phyloP scores from a whole-genome alignment of 2,113 vertebrate species.

The Chlorodrepanis virens region DNA sequence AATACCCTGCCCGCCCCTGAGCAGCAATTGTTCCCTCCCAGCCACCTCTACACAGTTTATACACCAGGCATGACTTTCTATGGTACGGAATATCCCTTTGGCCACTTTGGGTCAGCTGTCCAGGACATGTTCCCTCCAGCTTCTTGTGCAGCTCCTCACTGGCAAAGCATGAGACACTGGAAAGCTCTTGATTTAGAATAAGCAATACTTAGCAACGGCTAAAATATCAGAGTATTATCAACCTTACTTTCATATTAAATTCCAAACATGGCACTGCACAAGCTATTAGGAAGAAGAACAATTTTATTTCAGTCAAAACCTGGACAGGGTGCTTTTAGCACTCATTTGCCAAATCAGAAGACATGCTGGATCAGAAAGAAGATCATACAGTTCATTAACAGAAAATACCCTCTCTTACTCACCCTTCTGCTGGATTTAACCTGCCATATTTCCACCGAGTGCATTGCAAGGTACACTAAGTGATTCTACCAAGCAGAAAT shows the following conservation, averaged over 20 bases:
- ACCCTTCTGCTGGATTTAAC: not conserved
- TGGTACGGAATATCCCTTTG: fast-evolving
- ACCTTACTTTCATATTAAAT: not conserved
- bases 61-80: not conserved
- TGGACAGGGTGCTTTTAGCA: not conserved
- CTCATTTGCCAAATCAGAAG: not conserved
- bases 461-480: not conserved
- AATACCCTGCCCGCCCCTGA: not conserved
- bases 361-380: not conserved
- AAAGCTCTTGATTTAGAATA: not conserved
- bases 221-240: not conserved
- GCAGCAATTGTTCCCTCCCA: not conserved
- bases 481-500: not conserved
- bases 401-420: not conserved
- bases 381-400: not conserved
- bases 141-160: not conserved
- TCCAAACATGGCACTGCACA: not conserved
- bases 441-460: not conserved
- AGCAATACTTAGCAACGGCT: not conserved
- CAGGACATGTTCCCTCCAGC: not conserved
- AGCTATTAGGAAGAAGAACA: not conserved
- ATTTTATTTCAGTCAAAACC: not conserved
- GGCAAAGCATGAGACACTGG: not conserved
- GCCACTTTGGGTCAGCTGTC: not conserved
- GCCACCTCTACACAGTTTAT: not conserved